Percentiles rank a stretch among this genome's conserved stretches.
phyloP scores from a whole-genome alignment of 2,888 invertebrate species.

The Oegoconia quadripuncta region DNA sequence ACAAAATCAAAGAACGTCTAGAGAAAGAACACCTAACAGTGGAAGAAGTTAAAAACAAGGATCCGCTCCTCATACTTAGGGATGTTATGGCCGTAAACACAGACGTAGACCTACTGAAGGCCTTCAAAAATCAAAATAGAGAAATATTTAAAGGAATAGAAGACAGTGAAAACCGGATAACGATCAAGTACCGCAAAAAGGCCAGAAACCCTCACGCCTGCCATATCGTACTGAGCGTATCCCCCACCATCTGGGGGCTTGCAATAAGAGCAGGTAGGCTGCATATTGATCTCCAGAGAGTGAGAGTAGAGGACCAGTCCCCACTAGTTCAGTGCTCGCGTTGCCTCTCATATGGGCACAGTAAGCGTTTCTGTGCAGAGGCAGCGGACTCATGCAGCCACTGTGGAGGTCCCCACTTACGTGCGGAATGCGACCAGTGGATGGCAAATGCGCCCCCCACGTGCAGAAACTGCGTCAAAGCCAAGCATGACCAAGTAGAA shows the following conservation, averaged over 20 bases:
- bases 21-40: not conserved
- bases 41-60: not conserved
- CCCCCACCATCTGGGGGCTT: not conserved
- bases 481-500: too few relatives aligned
- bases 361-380: not conserved
- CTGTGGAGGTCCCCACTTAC: constrained; percentile 7
- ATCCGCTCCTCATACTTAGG: not conserved
- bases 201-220: not conserved
- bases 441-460: not conserved
- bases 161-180: not conserved
- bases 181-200: not conserved
- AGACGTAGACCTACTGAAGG: too few relatives aligned
- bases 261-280: too few relatives aligned
- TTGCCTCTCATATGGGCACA: not conserved
- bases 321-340: not conserved
- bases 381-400: not conserved
- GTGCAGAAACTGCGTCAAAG: not conserved
- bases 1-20: too few relatives aligned
- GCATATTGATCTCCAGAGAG: not conserved
- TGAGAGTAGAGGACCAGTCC: not conserved
- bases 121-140: too few relatives aligned
- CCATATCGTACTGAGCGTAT: too few relatives aligned
- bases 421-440: not conserved
- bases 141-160: too few relatives aligned
- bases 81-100: not conserved